Evolutionary conservation across 2,888 invertebrate genomes (phyloP).

Genomic region (Icerya purchasi): DNA sequence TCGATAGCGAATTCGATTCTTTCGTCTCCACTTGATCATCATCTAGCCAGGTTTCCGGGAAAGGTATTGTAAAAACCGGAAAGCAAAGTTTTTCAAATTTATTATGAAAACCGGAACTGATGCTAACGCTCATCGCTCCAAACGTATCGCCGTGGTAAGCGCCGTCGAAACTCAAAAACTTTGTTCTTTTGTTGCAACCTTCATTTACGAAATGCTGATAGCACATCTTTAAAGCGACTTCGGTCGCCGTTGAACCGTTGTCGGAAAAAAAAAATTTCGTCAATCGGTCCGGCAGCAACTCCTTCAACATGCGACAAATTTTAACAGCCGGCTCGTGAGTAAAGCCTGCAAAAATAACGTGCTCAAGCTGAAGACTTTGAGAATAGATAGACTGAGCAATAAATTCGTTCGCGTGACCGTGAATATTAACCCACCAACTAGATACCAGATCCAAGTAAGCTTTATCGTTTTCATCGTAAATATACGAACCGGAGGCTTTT

Average conservation of each 20-base stretch:
- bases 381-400: slow-evolving; percentile 9
- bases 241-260: slow-evolving; percentile 11
- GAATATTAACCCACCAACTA: slow-evolving; percentile 13
- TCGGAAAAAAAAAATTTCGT: slow-evolving; percentile 11
- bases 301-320: slow-evolving; percentile 6
- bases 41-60: slow-evolving; percentile 10
- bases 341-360: slow-evolving; percentile 13
- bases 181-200: background rate
- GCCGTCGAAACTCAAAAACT: slow-evolving; percentile 5
- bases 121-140: slow-evolving; percentile 10
- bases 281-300: slow-evolving; percentile 4
- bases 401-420: slow-evolving; percentile 7
- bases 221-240: slow-evolving; percentile 13
- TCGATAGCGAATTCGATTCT: background rate
- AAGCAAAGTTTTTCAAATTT: slow-evolving; percentile 2
- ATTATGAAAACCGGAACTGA: slow-evolving; percentile 6
- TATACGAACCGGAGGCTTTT: slow-evolving; percentile 8
- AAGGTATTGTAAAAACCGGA: slow-evolving; percentile 3
- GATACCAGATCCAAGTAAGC: slow-evolving; percentile 10
- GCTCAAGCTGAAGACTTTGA: slow-evolving; percentile 7
- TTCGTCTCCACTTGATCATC: slow-evolving; percentile 3
- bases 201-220: slow-evolving; percentile 10
- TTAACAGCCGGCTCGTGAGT: slow-evolving; percentile 12
- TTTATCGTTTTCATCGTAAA: slow-evolving; percentile 7
- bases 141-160: slow-evolving; percentile 11